Conservation (phyloP, 2,888 invertebrate genomes). For the Hemicrepidius hirtus region DNA sequence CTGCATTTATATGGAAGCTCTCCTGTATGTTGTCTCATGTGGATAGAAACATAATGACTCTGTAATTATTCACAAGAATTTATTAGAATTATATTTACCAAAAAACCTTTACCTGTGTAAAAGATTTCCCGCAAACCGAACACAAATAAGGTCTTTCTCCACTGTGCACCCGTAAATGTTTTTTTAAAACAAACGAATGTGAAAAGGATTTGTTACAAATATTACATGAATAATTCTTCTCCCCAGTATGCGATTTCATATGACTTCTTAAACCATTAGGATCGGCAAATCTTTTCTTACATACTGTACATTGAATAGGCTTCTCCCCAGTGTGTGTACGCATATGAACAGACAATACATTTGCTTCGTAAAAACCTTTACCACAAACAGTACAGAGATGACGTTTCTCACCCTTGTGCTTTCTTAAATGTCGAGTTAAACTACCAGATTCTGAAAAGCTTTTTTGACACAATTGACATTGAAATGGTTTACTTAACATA, state of each 20-base stretch:
- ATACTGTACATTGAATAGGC: conserved; percentile 64
- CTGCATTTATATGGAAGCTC: conserved; percentile 64
- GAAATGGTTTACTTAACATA: conserved; percentile 64
- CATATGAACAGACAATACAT: conserved; percentile 65
- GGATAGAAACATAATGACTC: conserved; percentile 66
- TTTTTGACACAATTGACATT: conserved; percentile 63
- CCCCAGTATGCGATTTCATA: conserved; percentile 65
- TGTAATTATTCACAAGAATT: conserved; percentile 54
- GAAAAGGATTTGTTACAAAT: conserved; percentile 65
- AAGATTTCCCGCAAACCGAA: conserved; percentile 65
- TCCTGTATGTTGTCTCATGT: conserved; percentile 68
- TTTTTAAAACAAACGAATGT: conserved; percentile 66
- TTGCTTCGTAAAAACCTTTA: conserved; percentile 67
- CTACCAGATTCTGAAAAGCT: conserved; percentile 66
- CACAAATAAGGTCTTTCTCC: conserved; percentile 65
- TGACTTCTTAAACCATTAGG: conserved; percentile 66
- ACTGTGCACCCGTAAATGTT: conserved; percentile 64
- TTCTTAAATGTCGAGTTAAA: conserved; percentile 65
- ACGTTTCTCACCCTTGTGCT: conserved; percentile 66
- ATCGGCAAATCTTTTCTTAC: conserved; percentile 64
- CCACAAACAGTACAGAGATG: conserved; percentile 67
- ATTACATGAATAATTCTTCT: conserved; percentile 63
- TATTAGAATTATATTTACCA: neutral
- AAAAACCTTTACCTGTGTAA: conserved; percentile 61
- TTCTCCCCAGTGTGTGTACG: conserved; percentile 67